These are phyloP conservation scores for Neuroterus valhalla DNA, from an alignment of 1,140 invertebrate genomes.

Conservation along the genomic window DNA sequence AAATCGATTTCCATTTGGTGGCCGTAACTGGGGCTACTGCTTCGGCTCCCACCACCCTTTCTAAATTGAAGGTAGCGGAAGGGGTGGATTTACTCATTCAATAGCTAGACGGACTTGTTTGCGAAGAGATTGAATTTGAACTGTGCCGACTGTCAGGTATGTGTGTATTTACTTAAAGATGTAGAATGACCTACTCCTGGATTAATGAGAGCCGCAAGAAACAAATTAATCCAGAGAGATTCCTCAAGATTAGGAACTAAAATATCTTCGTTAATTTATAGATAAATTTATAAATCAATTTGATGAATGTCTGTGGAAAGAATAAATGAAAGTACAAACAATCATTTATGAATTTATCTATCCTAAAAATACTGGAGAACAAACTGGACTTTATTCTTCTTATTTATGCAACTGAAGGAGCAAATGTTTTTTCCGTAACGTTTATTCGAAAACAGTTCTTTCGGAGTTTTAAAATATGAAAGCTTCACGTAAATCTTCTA, in stretches of 20 bases:
- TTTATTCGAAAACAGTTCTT: background rate
- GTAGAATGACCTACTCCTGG: background rate
- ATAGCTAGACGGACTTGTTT: slow-evolving; percentile 8
- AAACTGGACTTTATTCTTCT: no score
- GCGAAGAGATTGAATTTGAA: slow-evolving; percentile 16
- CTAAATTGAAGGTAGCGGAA: background rate
- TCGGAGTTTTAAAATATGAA: slow-evolving; percentile 5
- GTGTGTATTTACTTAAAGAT: background rate
- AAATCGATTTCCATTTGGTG: slow-evolving; percentile 17
- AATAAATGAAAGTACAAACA: no score
- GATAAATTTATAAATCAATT: background rate
- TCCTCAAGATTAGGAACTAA: background rate
- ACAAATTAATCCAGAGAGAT: background rate
- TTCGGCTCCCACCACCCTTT: background rate
- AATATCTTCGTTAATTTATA: background rate
- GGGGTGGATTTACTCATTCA: slow-evolving; percentile 25
- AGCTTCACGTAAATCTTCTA: background rate
- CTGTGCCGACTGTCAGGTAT: background rate
- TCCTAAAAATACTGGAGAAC: no score
- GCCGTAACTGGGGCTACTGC: background rate
- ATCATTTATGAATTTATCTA: no score
- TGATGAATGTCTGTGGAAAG: no score
- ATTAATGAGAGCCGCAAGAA: background rate
- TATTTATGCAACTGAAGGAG: background rate
- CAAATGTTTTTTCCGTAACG: background rate